phyloP scores from a whole-genome alignment of 2,113 vertebrate genomes.

The Bagarius yarrelli region DNA sequence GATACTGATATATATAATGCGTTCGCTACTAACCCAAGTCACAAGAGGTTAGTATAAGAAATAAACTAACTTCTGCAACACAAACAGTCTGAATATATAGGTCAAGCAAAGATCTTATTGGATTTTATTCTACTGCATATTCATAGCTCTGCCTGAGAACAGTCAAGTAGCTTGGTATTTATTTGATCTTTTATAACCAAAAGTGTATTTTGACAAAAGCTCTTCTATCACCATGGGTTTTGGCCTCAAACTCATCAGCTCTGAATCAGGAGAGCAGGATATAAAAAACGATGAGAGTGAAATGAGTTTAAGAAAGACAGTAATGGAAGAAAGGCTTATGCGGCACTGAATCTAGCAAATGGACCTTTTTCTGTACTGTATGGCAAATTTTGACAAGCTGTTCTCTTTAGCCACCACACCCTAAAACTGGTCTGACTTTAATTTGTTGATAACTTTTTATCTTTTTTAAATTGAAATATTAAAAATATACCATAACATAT shows the following conservation, averaged over 20 bases:
- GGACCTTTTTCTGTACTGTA: constrained; percentile 59
- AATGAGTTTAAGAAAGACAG: constrained; percentile 42
- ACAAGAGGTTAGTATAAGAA: constrained; percentile 42
- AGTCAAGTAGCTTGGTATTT: constrained; percentile 56
- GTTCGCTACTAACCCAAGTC: constrained; percentile 8
- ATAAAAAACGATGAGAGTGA: constrained; percentile 67
- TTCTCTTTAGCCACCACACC: constrained; percentile 65
- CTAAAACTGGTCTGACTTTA: constrained; percentile 66
- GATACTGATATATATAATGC: background rate
- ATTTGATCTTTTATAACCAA: constrained; percentile 66
- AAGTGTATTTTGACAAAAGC: constrained; percentile 59
- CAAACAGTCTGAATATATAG: constrained; percentile 43
- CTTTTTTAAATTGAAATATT: too few species aligned
- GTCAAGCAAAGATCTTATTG: constrained; percentile 61
- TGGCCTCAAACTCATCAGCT: constrained; percentile 66
- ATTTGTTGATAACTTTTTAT: constrained; percentile 44
- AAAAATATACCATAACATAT: background rate
- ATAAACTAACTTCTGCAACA: constrained; percentile 51
- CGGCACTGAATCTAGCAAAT: constrained; percentile 51
- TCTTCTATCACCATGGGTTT: constrained; percentile 60
- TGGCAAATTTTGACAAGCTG: constrained; percentile 70
- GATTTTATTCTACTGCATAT: constrained; percentile 57
- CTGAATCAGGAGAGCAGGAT: constrained; percentile 45
- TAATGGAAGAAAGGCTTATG: constrained; percentile 18
- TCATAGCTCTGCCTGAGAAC: constrained; percentile 59